phyloP scores from a whole-genome alignment of 2,797 vertebrate genomes.

The Eupleurogrammus muticus region DNA sequence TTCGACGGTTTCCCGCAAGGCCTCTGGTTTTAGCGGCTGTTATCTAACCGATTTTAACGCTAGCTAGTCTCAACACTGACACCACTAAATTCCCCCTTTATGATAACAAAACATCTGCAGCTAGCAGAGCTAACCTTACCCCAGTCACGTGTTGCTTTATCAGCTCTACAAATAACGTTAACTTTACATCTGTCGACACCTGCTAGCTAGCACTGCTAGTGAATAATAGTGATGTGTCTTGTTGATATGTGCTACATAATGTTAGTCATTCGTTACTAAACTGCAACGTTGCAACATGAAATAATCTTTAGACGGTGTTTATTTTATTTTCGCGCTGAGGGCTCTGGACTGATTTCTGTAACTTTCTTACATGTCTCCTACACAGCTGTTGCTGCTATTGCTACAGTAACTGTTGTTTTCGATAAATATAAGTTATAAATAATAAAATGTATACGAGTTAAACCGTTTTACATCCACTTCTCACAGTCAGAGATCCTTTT shows the following conservation, averaged over 20 bases:
- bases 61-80: no score
- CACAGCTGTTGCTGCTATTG: no score
- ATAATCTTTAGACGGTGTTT: neutral
- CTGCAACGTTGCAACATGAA: neutral
- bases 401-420: no score
- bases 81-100: fast-evolving
- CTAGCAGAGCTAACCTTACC: neutral
- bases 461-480: neutral
- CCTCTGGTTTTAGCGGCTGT: slow-evolving; percentile 16
- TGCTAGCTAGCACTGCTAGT: no score
- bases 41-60: neutral
- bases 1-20: slow-evolving; percentile 16
- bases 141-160: neutral
- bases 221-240: no score
- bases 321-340: neutral
- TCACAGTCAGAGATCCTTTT: neutral
- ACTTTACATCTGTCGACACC: neutral
- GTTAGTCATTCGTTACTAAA: neutral
- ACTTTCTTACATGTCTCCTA: neutral
- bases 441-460: neutral
- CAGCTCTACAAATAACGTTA: neutral
- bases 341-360: no score
- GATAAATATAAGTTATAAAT: neutral
- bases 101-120: no score
- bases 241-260: neutral